These are phyloP conservation scores for Scelioninae gen. 1 DNA, from an alignment of 2,888 invertebrate genomes.

Conservation along the genomic window DNA sequence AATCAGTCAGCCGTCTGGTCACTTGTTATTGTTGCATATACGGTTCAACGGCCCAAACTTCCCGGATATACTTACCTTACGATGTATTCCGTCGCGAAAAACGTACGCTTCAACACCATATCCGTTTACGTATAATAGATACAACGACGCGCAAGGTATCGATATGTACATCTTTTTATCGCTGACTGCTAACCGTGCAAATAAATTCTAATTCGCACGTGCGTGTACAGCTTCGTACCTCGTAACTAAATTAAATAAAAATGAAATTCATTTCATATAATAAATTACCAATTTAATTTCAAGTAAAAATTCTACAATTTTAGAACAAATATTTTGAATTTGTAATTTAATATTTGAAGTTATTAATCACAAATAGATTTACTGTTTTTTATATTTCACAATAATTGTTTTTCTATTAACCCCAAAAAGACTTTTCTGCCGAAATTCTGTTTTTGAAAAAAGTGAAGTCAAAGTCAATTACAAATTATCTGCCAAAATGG, in stretches of 20 bases:
- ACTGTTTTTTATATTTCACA: too few species aligned
- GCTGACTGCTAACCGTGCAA: slow-evolving; percentile 13
- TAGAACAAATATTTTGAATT: too few species aligned
- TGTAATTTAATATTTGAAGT: too few species aligned
- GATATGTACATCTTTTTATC: slow-evolving; percentile 49
- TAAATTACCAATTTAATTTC: too few species aligned
- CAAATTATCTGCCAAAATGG: slow-evolving; percentile 14
- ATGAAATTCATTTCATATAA: neutral
- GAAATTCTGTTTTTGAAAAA: neutral
- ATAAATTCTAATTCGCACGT: neutral
- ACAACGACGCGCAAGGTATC: slow-evolving; percentile 27
- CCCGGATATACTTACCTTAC: slow-evolving; percentile 82
- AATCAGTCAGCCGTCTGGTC: slow-evolving; percentile 68
- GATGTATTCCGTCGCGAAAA: slow-evolving; percentile 74
- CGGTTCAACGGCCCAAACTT: slow-evolving; percentile 84
- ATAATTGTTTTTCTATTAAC: neutral
- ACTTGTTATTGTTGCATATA: slow-evolving; percentile 74
- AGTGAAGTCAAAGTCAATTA: slow-evolving; percentile 20
- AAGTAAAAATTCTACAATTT: too few species aligned
- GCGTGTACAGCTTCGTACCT: too few species aligned
- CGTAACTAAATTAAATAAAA: neutral
- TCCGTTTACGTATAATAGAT: slow-evolving; percentile 51
- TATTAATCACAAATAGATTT: too few species aligned
- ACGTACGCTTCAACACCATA: slow-evolving; percentile 67
- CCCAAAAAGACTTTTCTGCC: neutral